Evolutionary conservation across 2,888 invertebrate species (phyloP).

Genomic region (Thymelicus acteon): DNA sequence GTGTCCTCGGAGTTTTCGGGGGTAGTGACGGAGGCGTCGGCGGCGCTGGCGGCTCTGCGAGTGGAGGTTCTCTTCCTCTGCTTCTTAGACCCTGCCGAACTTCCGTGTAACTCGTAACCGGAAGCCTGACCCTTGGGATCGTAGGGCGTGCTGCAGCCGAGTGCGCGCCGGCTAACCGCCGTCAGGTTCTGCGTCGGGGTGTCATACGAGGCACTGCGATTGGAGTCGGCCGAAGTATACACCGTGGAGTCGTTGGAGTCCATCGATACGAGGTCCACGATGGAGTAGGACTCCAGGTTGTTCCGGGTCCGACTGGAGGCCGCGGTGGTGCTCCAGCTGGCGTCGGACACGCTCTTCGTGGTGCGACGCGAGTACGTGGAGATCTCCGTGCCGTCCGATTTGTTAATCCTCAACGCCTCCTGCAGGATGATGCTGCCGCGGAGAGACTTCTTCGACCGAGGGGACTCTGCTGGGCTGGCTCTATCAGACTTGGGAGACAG

Average conservation of each 20-base stretch:
- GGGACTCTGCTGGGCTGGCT: conserved; percentile 46
- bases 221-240: conserved; percentile 60
- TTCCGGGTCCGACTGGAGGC: conserved; percentile 48
- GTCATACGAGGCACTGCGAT: conserved; percentile 48
- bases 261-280: conserved; percentile 70
- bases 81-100: not conserved
- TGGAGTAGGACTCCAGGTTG: conserved; percentile 64
- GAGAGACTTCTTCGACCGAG: conserved; percentile 48
- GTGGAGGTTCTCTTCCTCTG: not conserved
- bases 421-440: conserved; percentile 57
- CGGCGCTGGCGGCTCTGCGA: not conserved
- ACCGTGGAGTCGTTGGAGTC: conserved; percentile 51
- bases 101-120: not conserved
- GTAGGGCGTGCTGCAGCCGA: conserved; percentile 66
- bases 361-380: conserved; percentile 42
- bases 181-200: conserved; percentile 49
- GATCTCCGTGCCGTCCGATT: conserved; percentile 17
- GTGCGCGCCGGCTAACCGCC: conserved; percentile 27
- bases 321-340: conserved; percentile 45
- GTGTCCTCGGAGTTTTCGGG: conserved; percentile 57
- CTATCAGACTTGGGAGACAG: conserved; percentile 11
- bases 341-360: conserved; percentile 45
- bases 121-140: conserved; percentile 11
- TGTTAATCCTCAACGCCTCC: conserved; percentile 46
- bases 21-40: conserved; percentile 39